Evolutionary conservation across 1,140 invertebrate genomes (phyloP).

Genomic region (Aricia agestis): DNA sequence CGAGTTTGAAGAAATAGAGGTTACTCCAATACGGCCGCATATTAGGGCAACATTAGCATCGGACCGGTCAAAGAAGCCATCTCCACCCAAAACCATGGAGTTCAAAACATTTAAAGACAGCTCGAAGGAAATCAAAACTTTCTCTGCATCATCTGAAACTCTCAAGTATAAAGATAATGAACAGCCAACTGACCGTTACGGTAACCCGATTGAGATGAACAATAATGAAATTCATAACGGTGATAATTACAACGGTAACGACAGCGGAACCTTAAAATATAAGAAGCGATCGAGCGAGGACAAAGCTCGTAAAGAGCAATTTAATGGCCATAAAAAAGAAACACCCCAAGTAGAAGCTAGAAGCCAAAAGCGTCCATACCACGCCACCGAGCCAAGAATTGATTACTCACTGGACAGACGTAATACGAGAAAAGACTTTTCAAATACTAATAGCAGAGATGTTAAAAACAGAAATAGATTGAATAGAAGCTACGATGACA

Average conservation of each 20-base stretch:
- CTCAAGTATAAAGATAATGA: constrained; percentile 70
- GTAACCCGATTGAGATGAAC: constrained; percentile 54
- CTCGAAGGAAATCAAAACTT: constrained; percentile 74
- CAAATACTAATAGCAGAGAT: constrained; percentile 53
- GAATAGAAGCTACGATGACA: constrained; percentile 68
- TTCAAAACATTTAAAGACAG: constrained; percentile 75
- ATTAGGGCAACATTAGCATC: constrained; percentile 60
- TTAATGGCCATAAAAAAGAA: constrained; percentile 58
- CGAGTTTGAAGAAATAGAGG: constrained; percentile 72
- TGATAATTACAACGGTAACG: constrained; percentile 54
- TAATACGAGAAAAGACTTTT: constrained; percentile 55
- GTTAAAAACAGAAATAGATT: constrained; percentile 56
- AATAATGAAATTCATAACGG: constrained; percentile 57
- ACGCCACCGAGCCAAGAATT: constrained; percentile 67
- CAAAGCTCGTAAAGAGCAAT: constrained; percentile 52
- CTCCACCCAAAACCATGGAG: constrained; percentile 66
- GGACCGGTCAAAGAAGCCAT: constrained; percentile 62
- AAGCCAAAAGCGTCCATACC: constrained; percentile 51
- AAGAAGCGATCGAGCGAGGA: constrained; percentile 68
- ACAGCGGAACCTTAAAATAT: constrained; percentile 72
- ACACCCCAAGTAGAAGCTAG: constrained; percentile 60
- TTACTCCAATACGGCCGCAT: constrained; percentile 71
- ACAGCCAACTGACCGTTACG: constrained; percentile 59
- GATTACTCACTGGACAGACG: constrained; percentile 67
- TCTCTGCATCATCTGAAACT: constrained; percentile 71